Evolutionary conservation across 2,888 invertebrate species (phyloP).

Genomic region (Melolontha melolontha): DNA sequence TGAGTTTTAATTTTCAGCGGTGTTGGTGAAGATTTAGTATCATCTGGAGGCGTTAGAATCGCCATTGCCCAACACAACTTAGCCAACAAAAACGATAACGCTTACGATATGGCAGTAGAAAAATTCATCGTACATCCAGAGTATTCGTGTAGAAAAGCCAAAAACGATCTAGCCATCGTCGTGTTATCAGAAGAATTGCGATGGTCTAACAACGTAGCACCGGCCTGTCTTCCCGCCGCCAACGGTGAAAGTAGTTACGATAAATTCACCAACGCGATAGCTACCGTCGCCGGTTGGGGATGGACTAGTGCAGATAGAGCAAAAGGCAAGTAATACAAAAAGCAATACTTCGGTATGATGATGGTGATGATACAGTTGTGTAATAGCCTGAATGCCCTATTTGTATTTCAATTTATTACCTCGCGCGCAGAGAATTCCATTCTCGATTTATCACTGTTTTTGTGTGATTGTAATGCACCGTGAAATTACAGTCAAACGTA

Average conservation of each 20-base stretch:
- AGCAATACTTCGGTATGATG: too few relatives aligned
- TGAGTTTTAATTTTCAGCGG: constrained; percentile 67
- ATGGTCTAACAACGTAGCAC: constrained; percentile 79
- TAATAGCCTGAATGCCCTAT: too few relatives aligned
- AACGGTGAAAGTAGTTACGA: constrained; percentile 65
- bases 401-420: too few relatives aligned
- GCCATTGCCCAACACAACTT: constrained; percentile 80
- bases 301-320: constrained; percentile 82
- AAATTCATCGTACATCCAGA: constrained; percentile 79
- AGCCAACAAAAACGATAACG: constrained; percentile 67
- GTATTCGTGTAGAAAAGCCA: constrained; percentile 74
- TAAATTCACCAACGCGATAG: constrained; percentile 70
- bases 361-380: too few relatives aligned
- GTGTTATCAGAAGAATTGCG: constrained; percentile 74
- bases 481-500: neutral
- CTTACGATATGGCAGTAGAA: constrained; percentile 65
- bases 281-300: constrained; percentile 88
- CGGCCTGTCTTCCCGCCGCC: constrained; percentile 80
- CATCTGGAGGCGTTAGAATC: constrained; percentile 74
- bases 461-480: neutral
- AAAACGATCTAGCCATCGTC: constrained; percentile 80
- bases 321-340: constrained; percentile 65
- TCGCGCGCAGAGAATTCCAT: neutral
- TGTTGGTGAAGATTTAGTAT: constrained; percentile 72
- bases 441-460: neutral